Conservation (phyloP, 2,797 vertebrate genomes). For the Oreonectes daqikongensis region DNA sequence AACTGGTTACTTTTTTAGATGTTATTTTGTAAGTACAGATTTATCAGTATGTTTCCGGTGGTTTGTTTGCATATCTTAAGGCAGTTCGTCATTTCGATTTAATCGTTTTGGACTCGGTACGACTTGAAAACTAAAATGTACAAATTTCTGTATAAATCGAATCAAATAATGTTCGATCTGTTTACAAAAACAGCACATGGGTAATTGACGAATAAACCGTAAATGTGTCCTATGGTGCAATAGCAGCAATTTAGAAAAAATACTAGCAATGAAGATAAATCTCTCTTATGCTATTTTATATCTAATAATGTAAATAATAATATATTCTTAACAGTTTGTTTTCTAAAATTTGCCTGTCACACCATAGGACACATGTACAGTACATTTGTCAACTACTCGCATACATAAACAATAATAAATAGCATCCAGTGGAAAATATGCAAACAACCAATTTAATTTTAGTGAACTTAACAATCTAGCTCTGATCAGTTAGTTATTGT, state of each 20-base stretch:
- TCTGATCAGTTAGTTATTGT: slow-evolving; percentile 23
- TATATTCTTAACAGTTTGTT: no score
- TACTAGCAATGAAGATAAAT: no score
- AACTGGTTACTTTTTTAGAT: neutral
- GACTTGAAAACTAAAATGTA: neutral
- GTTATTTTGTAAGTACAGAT: neutral
- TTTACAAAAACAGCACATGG: neutral
- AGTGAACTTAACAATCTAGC: slow-evolving; percentile 26
- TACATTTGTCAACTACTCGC: no score
- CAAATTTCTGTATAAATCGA: no score
- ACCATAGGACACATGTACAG: no score
- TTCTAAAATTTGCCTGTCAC: no score
- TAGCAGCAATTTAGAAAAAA: no score
- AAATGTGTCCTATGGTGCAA: no score
- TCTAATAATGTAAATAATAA: no score
- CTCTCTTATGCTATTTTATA: no score
- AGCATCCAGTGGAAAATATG: neutral
- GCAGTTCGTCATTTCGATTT: neutral
- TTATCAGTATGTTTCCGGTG: neutral
- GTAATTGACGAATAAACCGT: no score
- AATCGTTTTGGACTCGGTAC: neutral
- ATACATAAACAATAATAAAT: neutral
- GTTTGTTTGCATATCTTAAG: neutral
- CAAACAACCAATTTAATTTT: slow-evolving; percentile 13
- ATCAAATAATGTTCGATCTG: neutral